Evolutionary conservation across 1,140 invertebrate species (phyloP).

Genomic region (Phymastichus coffea): DNA sequence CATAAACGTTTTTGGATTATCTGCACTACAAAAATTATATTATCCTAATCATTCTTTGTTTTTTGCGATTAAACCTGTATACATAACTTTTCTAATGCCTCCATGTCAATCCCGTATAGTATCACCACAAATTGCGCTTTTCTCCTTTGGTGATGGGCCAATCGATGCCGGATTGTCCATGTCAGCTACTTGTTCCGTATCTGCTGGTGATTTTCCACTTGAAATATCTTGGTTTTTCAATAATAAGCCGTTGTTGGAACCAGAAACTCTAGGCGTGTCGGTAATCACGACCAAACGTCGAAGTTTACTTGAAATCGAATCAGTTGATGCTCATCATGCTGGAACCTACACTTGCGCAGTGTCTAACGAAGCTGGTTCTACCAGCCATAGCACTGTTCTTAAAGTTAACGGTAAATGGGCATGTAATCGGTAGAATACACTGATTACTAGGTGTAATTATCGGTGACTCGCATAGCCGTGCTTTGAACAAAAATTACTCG

Average conservation of each 20-base stretch:
- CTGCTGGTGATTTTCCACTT: constrained; percentile 71
- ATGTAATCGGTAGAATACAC: neutral
- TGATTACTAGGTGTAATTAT: neutral
- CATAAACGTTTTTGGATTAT: too few species aligned
- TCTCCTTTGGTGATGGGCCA: constrained; percentile 64
- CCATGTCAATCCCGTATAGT: too few species aligned
- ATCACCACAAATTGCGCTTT: constrained; percentile 68
- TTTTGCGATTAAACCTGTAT: too few species aligned
- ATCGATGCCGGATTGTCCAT: constrained; percentile 48
- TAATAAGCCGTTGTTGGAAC: constrained; percentile 61
- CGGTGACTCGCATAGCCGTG: too few species aligned
- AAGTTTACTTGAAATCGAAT: constrained; percentile 22
- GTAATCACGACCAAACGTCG: constrained; percentile 16
- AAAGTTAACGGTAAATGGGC: constrained; percentile 73
- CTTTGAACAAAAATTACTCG: too few species aligned
- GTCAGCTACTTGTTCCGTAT: constrained; percentile 66
- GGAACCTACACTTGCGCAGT: constrained; percentile 77
- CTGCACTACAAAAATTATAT: too few species aligned
- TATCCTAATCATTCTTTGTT: too few species aligned
- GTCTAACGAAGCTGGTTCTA: constrained; percentile 69
- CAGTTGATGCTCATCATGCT: constrained; percentile 55
- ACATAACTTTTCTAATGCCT: too few species aligned
- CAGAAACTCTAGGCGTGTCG: constrained; percentile 48
- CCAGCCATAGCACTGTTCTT: constrained; percentile 66
- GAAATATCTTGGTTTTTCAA: constrained; percentile 74